These are phyloP conservation scores for Caenorhabditis sp. DNA, from an alignment of 2,888 invertebrate genomes.

Conservation along the genomic window DNA sequence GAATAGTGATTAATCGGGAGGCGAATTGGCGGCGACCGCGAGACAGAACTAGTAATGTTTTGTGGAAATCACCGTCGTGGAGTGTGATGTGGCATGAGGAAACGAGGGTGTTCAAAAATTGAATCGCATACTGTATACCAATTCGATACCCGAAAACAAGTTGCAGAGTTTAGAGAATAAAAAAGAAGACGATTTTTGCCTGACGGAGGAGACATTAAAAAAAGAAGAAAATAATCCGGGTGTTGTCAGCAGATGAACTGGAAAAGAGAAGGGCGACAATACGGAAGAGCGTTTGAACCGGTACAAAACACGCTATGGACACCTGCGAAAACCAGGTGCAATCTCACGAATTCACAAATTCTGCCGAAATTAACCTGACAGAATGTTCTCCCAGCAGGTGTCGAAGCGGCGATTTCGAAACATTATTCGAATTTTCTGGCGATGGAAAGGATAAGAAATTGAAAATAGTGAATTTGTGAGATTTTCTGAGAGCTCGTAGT, in stretches of 20 bases:
- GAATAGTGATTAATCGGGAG: conserved; percentile 62
- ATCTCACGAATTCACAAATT: conserved; percentile 12
- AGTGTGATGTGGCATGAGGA: conserved; percentile 10
- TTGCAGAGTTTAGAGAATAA: conserved; percentile 10
- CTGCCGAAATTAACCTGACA: conserved; percentile 17
- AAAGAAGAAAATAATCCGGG: conserved; percentile 28
- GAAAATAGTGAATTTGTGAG: neutral
- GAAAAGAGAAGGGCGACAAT: conserved; percentile 6
- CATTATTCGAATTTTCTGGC: conserved; percentile 1
- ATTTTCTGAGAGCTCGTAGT: neutral
- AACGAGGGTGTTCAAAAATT: neutral
- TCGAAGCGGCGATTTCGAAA: conserved; percentile 5
- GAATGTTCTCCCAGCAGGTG: conserved; percentile 11
- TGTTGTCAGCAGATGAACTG: conserved; percentile 31
- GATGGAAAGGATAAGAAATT: neutral
- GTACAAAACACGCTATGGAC: conserved; percentile 31
- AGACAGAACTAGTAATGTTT: conserved; percentile 54
- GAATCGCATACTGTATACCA: neutral
- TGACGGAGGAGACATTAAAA: neutral
- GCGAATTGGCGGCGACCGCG: neutral
- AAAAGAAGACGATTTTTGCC: neutral
- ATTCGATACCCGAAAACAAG: neutral
- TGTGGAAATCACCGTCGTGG: conserved; percentile 6
- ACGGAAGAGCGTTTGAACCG: conserved; percentile 33
- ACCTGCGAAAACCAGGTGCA: conserved; percentile 50